Evolutionary conservation across 53 echinoderm and acorn worm species (phyloP), one percentile per base, ranked within the genome.

Genomic region (Stichopus horrens): DNA sequence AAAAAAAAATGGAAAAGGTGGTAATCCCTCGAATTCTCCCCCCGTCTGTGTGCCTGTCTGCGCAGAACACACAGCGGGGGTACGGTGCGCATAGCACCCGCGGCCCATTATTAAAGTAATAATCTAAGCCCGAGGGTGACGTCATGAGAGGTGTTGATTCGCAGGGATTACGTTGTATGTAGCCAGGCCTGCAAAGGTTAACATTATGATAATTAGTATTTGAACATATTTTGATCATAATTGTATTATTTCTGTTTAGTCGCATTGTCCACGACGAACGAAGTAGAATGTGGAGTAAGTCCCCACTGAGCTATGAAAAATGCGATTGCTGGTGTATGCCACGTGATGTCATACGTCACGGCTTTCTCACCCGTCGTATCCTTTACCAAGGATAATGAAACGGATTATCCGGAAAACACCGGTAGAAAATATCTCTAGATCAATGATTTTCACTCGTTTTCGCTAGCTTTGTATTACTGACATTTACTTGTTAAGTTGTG

Each of bases 171-270:
- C 10, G 63, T 13, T 71, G n/a, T 71, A 71, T 71, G 18, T 71
- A 20, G 71, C 18, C n/a, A 18, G 37, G 37, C 37, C 37, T 37
- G 37, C 37, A 37, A 18, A 71, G 16, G 71, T 71, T 71, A 71
- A 71, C 37, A 71, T 7, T 71, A 71, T 71, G 71, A 71, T 71
- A 71, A 71, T 71, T 20, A 18, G 7, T 18, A n/a, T 20, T n/a
- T 13, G 71, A 71, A 71, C 71, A 71, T 71, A 71, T 71, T 63
- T 71, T 71, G 71, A 71, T 71, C 71, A 71, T 20, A 18, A n/a
- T 71, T 16, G 19, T 2, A 37, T 37, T 37, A 37, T 37, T 37
- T 37, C 37, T 37, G 37, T 37, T 37, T 37, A 37, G 37, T 37
- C 2, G 37, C 37, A 37, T 37, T 37, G 37, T 37, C 37, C 37